A percentile compares a stretch with the other conserved stretches of the same genome.
Conservation (phyloP, 2,888 invertebrate species). For the Leistus spinibarbis region DNA sequence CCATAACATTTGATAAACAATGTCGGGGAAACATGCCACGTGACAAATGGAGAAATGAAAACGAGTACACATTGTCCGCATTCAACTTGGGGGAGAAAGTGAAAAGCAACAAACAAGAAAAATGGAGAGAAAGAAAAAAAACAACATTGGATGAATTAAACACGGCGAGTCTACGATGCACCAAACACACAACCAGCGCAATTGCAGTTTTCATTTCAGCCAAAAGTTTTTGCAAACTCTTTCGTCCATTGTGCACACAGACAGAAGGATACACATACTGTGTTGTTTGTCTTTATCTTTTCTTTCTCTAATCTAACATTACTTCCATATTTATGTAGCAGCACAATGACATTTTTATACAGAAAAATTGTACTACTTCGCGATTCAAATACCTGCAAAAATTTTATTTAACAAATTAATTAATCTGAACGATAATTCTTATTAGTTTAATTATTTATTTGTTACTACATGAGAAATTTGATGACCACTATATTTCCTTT, state of each 20-base stretch:
- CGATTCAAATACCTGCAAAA: too few relatives aligned
- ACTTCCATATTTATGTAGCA: not conserved
- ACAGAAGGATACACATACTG: not conserved
- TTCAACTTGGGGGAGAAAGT: not conserved
- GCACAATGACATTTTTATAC: too few relatives aligned
- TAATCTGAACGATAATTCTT: too few relatives aligned
- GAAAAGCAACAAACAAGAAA: not conserved
- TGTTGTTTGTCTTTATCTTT: not conserved
- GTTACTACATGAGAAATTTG: too few relatives aligned
- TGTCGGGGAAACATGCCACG: not conserved
- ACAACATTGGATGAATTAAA: not conserved
- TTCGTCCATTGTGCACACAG: not conserved
- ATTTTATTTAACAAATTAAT: too few relatives aligned
- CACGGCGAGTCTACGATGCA: not conserved
- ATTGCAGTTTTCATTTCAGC: not conserved
- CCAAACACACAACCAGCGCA: not conserved
- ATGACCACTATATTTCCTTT: too few relatives aligned
- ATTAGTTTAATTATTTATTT: too few relatives aligned
- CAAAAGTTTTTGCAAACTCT: not conserved
- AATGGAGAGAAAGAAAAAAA: not conserved
- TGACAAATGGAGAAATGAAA: not conserved
- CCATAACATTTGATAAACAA: not conserved
- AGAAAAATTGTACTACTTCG: too few relatives aligned
- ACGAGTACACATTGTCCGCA: not conserved
- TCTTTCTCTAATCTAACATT: not conserved